These are phyloP conservation scores for Fratercula arctica DNA, from an alignment of 2,797 vertebrate genomes.

Conservation along the genomic window DNA sequence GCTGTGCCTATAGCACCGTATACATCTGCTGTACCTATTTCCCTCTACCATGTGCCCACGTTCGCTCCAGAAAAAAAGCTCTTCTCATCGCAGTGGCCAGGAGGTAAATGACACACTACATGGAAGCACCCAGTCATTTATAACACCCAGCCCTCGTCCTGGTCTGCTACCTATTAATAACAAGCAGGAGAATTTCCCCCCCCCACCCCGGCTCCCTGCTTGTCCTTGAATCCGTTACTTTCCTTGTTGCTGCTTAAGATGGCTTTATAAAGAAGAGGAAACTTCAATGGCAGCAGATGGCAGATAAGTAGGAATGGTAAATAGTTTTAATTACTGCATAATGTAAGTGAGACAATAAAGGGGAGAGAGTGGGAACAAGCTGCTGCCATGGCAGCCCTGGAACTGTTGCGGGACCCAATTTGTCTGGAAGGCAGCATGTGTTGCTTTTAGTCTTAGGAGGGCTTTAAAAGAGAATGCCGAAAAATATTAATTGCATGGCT, in stretches of 20 bases:
- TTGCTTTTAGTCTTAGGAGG: slow-evolving; percentile 79
- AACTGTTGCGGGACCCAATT: slow-evolving; percentile 78
- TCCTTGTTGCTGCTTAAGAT: slow-evolving; percentile 57
- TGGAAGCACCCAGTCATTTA: neutral
- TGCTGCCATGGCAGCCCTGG: slow-evolving; percentile 74
- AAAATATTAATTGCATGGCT: slow-evolving; percentile 84
- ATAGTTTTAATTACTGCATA: slow-evolving; percentile 90
- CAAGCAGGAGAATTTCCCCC: neutral
- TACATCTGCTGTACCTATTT: neutral
- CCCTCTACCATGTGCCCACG: accelerated
- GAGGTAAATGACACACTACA: neutral
- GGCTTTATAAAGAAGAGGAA: slow-evolving; percentile 73
- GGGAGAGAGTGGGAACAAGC: slow-evolving; percentile 78
- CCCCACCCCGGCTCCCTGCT: neutral
- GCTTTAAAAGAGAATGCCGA: slow-evolving; percentile 82
- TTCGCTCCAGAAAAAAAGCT: neutral
- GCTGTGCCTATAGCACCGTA: accelerated
- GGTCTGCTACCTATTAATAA: slow-evolving; percentile 42
- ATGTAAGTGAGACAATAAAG: slow-evolving; percentile 86
- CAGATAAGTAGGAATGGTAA: slow-evolving; percentile 86
- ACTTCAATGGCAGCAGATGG: slow-evolving; percentile 81
- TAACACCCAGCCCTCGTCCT: neutral
- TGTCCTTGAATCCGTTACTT: slow-evolving; percentile 34
- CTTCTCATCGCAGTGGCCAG: accelerated
- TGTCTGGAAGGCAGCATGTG: slow-evolving; percentile 81